These are phyloP conservation scores for Campoletis raptor DNA, from an alignment of 2,888 invertebrate genomes.

Conservation along the genomic window DNA sequence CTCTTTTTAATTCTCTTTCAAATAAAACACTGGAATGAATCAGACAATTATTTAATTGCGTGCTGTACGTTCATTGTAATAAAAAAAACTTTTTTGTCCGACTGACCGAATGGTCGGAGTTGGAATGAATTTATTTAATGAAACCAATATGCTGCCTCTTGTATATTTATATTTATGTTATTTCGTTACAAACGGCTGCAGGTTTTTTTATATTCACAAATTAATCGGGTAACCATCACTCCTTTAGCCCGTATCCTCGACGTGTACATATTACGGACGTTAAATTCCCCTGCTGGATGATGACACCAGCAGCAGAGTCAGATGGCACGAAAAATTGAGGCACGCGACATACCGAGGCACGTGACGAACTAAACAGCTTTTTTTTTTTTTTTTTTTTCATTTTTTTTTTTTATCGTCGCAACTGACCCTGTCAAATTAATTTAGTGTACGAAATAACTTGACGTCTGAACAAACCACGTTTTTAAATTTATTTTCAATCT, in stretches of 20 bases:
- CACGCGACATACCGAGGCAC: slow-evolving; percentile 65
- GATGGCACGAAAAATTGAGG: slow-evolving; percentile 65
- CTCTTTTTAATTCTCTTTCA: neutral
- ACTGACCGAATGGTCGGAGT: slow-evolving; percentile 46
- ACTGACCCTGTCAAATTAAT: slow-evolving; percentile 43
- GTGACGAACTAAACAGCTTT: slow-evolving; percentile 46
- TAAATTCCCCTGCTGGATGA: slow-evolving; percentile 33
- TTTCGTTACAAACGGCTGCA: slow-evolving; percentile 66
- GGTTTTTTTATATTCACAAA: slow-evolving; percentile 75
- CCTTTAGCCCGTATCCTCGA: slow-evolving; percentile 73
- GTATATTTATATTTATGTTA: neutral
- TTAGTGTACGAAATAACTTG: slow-evolving; percentile 29
- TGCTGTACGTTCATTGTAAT: slow-evolving; percentile 12
- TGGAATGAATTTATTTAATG: slow-evolving; percentile 63
- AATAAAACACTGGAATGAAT: slow-evolving; percentile 8
- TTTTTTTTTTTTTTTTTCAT: slow-evolving; percentile 16
- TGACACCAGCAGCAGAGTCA: slow-evolving; percentile 64
- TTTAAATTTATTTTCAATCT: neutral
- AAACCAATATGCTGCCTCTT: slow-evolving; percentile 54
- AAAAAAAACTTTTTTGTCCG: neutral
- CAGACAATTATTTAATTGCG: slow-evolving; percentile 55
- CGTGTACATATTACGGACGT: slow-evolving; percentile 10
- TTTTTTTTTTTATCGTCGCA: slow-evolving; percentile 12
- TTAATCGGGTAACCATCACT: slow-evolving; percentile 79
- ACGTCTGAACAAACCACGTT: neutral